Percentiles rank a stretch among this genome's conserved stretches.
phyloP scores from a whole-genome alignment of 1,140 invertebrate genomes.

The Drosophila novamexicana region DNA sequence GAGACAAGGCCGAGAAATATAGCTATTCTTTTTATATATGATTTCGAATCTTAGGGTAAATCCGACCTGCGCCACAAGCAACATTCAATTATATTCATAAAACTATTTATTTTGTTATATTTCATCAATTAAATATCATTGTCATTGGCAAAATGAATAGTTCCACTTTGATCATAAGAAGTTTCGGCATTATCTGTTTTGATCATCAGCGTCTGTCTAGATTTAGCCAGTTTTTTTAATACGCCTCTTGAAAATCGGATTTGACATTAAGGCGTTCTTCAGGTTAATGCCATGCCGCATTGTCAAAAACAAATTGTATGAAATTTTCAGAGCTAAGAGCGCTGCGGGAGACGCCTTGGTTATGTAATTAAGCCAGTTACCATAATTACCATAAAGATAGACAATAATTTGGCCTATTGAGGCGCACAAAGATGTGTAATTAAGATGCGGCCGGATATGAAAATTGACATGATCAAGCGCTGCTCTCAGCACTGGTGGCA shows the following conservation, averaged over 20 bases:
- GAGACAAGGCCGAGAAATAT: no score
- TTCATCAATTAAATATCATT: constrained; percentile 14
- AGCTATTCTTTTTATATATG: no score
- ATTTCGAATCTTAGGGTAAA: no score
- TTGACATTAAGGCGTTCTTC: constrained; percentile 70
- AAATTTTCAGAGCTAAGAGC: constrained; percentile 30
- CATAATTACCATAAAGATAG: constrained; percentile 73
- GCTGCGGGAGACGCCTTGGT: constrained; percentile 37
- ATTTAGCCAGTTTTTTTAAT: constrained; percentile 31
- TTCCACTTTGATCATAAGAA: constrained; percentile 1
- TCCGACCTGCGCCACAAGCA: no score
- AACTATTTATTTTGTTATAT: background rate
- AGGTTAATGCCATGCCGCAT: constrained; percentile 54
- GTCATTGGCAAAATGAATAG: constrained; percentile 7
- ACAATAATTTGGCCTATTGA: constrained; percentile 58
- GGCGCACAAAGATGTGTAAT: constrained; percentile 44
- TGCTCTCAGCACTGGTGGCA: constrained; percentile 29
- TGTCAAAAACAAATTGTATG: constrained; percentile 54
- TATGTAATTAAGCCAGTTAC: constrained; percentile 75
- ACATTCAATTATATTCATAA: background rate
- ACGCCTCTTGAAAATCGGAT: constrained; percentile 48
- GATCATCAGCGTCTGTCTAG: constrained; percentile 23
- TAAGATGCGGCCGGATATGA: constrained; percentile 63
- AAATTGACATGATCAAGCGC: constrained; percentile 52
- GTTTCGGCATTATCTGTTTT: constrained; percentile 12